Evolutionary conservation across 2,113 vertebrate species (phyloP).

Genomic region (Ictalurus punctatus): DNA sequence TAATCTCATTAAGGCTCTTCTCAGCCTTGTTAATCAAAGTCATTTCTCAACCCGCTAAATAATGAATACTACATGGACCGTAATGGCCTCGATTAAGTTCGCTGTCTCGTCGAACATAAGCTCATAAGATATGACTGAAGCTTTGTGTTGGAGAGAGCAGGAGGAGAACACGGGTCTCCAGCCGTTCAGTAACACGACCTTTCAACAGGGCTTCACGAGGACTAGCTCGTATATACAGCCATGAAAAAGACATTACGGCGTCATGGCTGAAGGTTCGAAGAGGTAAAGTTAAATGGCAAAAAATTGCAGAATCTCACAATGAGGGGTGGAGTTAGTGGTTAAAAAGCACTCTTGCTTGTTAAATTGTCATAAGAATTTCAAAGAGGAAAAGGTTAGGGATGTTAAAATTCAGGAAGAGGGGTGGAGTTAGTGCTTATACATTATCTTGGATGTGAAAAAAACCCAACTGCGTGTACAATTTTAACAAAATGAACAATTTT

Average conservation of each 20-base stretch:
- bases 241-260: too few species aligned
- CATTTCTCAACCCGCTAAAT: slow-evolving; percentile 47
- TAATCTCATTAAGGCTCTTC: slow-evolving; percentile 47
- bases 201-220: neutral
- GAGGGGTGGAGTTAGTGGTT: neutral
- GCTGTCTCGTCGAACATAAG: slow-evolving; percentile 44
- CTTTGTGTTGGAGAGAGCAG: slow-evolving; percentile 64
- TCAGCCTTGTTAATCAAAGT: slow-evolving; percentile 50
- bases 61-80: slow-evolving; percentile 48
- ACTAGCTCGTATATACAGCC: neutral
- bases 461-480: neutral
- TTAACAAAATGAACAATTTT: neutral
- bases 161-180: slow-evolving; percentile 20
- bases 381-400: neutral
- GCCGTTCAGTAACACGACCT: neutral
- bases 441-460: neutral
- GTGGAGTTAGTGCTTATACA: neutral
- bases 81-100: slow-evolving; percentile 52
- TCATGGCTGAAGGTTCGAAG: neutral
- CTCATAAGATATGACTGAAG: slow-evolving; percentile 63
- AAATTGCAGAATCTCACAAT: neutral
- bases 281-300: neutral
- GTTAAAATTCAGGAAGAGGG: neutral
- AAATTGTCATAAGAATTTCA: neutral
- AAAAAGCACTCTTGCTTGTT: too few species aligned